Base-by-base conservation (phyloP, 2,797 vertebrate genomes). In the Myiotriccus ornatus region DNA sequence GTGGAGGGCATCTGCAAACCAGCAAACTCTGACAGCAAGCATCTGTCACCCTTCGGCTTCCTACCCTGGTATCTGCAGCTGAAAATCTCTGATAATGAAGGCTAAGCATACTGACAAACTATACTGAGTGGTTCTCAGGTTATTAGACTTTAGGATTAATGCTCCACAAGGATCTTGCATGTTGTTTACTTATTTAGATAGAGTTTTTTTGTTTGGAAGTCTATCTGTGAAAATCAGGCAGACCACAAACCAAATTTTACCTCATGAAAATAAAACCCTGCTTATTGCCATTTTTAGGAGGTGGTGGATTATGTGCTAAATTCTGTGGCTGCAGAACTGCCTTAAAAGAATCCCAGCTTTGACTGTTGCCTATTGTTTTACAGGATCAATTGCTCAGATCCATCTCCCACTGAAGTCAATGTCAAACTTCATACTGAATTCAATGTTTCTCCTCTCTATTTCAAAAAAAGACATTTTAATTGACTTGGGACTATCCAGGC, bases 71-170 rank as follows among this genome's bases (percentile, higher is more conserved):
- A 91, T 71, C 80, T 77, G 70, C 47, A 89, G 56, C 83, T 91
- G 74, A 82, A 89, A 90, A 94, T 83, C 67, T 85, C 71, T 62
- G 75, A 80, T 76, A 94, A 83, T 37, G 39, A 87, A 87, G 21
- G 60, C 67, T 89, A 95, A 82, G 64, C 49, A 52, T 64, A 47
- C 43, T 65, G 70, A 71, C 63, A 87, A 88, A 74, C 56, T 84
- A 25, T 30, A 34, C 50, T 55, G 57, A 92, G 50, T 25, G 16
- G 30, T 53, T 86, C 83, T 22, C 50, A 30, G 50, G 50, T 52
- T 86, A 87, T 53, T 93, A 90, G 70, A 89, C 47, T 91, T 76
- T 56, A 82, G 68, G 64, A 87, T 47, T 87, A 91, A 83, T 53
- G 39, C 43, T 91, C 43, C 60, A 62, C 56, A 74, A 90, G 67